Evolutionary conservation across 2,888 invertebrate species (phyloP).

Genomic region (Lepidocyrtoides sp.): DNA sequence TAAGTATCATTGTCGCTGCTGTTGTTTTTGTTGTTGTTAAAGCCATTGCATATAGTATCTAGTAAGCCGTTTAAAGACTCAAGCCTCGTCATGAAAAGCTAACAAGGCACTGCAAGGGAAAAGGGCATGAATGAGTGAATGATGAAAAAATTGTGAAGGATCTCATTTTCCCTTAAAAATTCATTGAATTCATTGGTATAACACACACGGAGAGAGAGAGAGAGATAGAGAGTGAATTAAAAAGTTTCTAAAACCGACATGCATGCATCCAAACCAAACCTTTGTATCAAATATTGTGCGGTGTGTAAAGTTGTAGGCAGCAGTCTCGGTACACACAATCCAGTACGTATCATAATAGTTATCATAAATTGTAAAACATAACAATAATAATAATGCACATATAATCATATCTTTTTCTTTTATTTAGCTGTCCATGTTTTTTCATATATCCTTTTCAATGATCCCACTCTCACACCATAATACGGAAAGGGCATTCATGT

Average conservation of each 20-base stretch:
- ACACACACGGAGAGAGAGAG: slow-evolving; percentile 15
- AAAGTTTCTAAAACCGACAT: slow-evolving; percentile 48
- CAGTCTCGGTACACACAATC: slow-evolving; percentile 40
- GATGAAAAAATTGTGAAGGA: slow-evolving; percentile 56
- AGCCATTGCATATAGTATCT: slow-evolving; percentile 2
- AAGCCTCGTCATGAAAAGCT: slow-evolving; percentile 58
- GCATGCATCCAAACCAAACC: not conserved
- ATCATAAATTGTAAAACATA: too few species aligned
- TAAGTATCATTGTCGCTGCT: not conserved
- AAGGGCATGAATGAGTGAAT: slow-evolving; percentile 6
- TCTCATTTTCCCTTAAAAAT: slow-evolving; percentile 44
- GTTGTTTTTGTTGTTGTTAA: slow-evolving; percentile 38
- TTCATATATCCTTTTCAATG: not conserved
- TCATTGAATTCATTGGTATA: slow-evolving; percentile 7
- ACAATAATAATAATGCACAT: slow-evolving; percentile 46
- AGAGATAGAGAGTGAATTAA: slow-evolving; percentile 23
- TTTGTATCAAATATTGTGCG: slow-evolving; percentile 8
- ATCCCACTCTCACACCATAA: not conserved
- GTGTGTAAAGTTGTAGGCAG: slow-evolving; percentile 32
- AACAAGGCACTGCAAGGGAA: slow-evolving; percentile 58
- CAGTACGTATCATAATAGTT: slow-evolving; percentile 66
- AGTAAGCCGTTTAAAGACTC: slow-evolving; percentile 62
- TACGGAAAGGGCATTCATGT: not conserved
- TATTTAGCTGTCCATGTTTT: not conserved
- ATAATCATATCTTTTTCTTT: slow-evolving; percentile 48